These are phyloP conservation scores for Carollia perspicillata DNA, from an alignment of 2,113 vertebrate species.

Conservation along the genomic window DNA sequence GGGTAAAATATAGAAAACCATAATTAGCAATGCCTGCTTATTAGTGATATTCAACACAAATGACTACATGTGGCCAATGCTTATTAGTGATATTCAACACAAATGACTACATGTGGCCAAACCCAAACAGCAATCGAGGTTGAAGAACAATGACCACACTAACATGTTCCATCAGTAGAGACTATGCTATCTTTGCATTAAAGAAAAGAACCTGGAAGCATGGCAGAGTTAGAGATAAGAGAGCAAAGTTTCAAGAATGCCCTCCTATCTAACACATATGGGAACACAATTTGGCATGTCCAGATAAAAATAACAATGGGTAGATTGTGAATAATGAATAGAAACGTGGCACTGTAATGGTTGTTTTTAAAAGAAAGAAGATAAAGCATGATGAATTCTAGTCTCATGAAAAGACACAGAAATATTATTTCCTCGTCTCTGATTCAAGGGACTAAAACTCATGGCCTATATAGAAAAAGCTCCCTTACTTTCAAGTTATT, in stretches of 20 bases:
- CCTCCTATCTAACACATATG: neutral
- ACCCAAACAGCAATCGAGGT: neutral
- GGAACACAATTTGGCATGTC: neutral
- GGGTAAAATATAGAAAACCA: neutral
- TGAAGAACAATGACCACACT: neutral
- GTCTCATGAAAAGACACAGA: neutral
- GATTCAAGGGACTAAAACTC: neutral
- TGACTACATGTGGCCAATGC: neutral
- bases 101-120: neutral
- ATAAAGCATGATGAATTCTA: slow-evolving; percentile 11
- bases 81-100: neutral
- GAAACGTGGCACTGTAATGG: neutral
- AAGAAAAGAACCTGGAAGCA: neutral
- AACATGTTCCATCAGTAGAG: neutral
- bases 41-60: neutral
- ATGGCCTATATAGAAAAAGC: neutral
- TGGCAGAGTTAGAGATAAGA: neutral
- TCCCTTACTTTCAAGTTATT: neutral
- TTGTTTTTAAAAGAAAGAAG: neutral
- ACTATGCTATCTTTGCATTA: neutral
- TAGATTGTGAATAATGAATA: slow-evolving; percentile 12
- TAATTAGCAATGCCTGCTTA: neutral
- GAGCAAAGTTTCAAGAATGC: neutral
- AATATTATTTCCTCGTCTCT: neutral
- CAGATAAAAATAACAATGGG: neutral